A percentile compares a stretch with the other conserved stretches of the same genome.
These are phyloP conservation scores for Zapus hudsonius DNA, from an alignment of 2,113 vertebrate genomes.

Conservation along the genomic window DNA sequence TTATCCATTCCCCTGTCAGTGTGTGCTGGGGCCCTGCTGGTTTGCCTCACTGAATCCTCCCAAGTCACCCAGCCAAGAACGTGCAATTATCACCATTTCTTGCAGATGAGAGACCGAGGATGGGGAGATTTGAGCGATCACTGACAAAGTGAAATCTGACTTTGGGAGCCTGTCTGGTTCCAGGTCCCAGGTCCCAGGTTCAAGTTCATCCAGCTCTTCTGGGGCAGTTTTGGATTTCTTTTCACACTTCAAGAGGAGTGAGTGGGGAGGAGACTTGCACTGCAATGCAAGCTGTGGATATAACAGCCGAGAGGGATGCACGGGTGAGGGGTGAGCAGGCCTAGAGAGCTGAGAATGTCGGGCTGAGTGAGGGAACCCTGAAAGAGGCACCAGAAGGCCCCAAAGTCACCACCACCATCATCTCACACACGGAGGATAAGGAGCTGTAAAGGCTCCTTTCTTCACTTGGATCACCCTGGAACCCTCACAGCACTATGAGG, in stretches of 20 bases:
- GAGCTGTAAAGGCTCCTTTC: accelerated
- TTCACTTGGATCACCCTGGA: not conserved
- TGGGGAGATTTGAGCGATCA: not conserved
- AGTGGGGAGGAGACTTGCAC: not conserved
- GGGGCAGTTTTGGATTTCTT: not conserved
- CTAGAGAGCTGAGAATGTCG: accelerated
- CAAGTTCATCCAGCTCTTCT: not conserved
- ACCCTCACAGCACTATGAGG: too few relatives aligned
- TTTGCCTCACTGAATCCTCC: not conserved
- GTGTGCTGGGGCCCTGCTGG: accelerated
- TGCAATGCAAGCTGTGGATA: accelerated
- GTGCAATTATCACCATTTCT: not conserved
- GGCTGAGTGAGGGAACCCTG: accelerated
- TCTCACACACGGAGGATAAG: accelerated
- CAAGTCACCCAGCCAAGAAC: not conserved
- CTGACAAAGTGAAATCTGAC: not conserved
- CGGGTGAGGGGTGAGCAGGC: not conserved
- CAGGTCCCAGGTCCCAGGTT: not conserved
- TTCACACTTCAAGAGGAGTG: not conserved
- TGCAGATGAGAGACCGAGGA: not conserved
- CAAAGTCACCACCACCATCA: not conserved
- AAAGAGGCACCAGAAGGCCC: too few relatives aligned
- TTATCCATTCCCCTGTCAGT: accelerated
- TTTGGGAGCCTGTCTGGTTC: not conserved
- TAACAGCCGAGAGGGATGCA: accelerated